Base-by-base conservation (phyloP, 37 sponge, comb jelly and placozoan species). In the Oopsacas minuta region DNA sequence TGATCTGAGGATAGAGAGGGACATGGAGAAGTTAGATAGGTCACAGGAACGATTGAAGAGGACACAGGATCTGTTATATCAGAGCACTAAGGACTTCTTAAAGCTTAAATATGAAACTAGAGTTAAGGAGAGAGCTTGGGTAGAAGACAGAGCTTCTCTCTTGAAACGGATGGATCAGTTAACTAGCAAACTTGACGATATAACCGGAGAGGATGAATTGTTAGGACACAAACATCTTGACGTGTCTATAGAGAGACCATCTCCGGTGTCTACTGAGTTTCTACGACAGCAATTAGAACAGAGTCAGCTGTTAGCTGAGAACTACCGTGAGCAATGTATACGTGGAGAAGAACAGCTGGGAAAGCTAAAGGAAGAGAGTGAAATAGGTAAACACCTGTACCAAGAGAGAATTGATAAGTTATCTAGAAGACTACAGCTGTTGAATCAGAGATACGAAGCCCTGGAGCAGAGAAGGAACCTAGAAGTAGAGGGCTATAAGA, bases 401-500 rank as follows among this genome's bases (percentile, higher is more conserved):
- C 86, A 91, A 35, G 89, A 99, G 81, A 84, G 93, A 36, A 87
- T 94, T 3, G 90, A 91, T 1, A 91, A 91, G 39, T 42, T 90
- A 37, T 81, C 89, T 0, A 90, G 91, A 42, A 53, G 99, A 36
- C 88, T 99, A 12, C 87, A 82, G 0, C 86, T 94, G 34, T 92
- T 99, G 96, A 95, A 95, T 39, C 52, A 52, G 0, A 81, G 96
- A 36, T 99, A 99, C 61, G 83, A 91, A 38, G 89, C 90, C 7
- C 83, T 99, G 35, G 99, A 99, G 53, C 92, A 91, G 85, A 89
- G 99, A 53, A 53, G 94, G 82, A 85, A 51, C 35, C 69, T 99
- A 61, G 99, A 99, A 75, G 87, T 93, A 23, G 96, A 99, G 87
- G 99, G 99, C 25, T 99, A 96, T 90, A 95, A 95, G 87, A 94